Evolutionary conservation across 1,140 invertebrate species (phyloP).

Genomic region (Batillaria attramentaria): DNA sequence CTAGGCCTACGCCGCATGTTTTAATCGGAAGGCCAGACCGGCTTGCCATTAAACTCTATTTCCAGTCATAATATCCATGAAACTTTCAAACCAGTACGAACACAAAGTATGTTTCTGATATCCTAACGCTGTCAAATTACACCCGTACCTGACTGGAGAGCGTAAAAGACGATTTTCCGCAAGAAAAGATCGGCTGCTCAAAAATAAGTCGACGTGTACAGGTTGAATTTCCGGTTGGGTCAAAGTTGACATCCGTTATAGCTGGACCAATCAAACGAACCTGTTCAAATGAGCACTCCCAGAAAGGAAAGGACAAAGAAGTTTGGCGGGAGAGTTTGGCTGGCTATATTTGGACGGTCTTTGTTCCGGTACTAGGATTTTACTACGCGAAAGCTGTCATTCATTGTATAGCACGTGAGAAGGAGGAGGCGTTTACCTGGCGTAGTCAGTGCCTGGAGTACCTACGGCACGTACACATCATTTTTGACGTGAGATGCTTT

Average conservation of each 20-base stretch:
- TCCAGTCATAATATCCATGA: too few relatives aligned
- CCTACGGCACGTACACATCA: not conserved
- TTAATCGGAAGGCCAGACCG: too few relatives aligned
- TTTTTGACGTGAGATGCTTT: not conserved
- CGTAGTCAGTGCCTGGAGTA: not conserved
- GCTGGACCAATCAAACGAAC: conserved; percentile 7
- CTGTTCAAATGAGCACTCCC: not conserved
- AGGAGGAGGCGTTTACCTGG: conserved; percentile 1
- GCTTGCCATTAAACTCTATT: too few relatives aligned
- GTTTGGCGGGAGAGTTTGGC: conserved; percentile 26
- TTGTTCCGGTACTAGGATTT: conserved; percentile 32
- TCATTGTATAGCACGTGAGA: conserved; percentile 32
- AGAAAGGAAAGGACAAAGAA: conserved; percentile 30
- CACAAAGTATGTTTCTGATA: too few relatives aligned
- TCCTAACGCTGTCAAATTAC: too few relatives aligned
- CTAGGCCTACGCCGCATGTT: too few relatives aligned
- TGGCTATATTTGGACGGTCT: conserved; percentile 29
- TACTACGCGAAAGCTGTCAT: conserved; percentile 28
- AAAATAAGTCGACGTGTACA: conserved; percentile 20
- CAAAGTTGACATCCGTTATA: conserved; percentile 11
- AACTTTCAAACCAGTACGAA: too few relatives aligned
- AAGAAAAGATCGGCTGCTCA: too few relatives aligned
- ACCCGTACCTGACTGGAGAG: too few relatives aligned
- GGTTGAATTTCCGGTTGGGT: conserved; percentile 23
- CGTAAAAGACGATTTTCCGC: too few relatives aligned